Conservation (phyloP, 2,888 invertebrate genomes). For the Chromoteleia sp. region DNA sequence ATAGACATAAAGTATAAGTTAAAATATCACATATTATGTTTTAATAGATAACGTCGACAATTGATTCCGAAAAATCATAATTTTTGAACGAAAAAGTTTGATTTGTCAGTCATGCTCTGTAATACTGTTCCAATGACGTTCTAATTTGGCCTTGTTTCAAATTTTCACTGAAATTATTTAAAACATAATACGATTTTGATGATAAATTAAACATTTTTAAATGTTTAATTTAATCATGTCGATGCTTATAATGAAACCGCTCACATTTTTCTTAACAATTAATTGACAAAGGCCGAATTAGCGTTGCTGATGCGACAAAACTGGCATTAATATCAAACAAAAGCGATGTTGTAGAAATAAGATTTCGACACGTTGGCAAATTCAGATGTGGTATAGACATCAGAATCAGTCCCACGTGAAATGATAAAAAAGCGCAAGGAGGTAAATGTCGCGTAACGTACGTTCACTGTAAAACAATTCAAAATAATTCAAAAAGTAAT, state of each 20-base stretch:
- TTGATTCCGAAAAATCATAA: constrained; percentile 15
- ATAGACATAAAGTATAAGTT: constrained; percentile 16
- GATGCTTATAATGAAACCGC: not conserved
- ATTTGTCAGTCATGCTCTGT: constrained; percentile 25
- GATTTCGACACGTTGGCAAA: constrained; percentile 70
- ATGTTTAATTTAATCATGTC: constrained; percentile 4
- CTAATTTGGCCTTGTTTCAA: constrained; percentile 73
- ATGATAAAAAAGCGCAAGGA: constrained; percentile 77
- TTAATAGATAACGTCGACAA: constrained; percentile 71
- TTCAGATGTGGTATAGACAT: constrained; percentile 62
- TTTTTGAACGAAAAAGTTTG: not conserved
- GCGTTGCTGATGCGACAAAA: constrained; percentile 83
- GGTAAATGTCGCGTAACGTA: constrained; percentile 74
- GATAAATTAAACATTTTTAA: constrained; percentile 13
- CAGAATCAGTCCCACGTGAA: constrained; percentile 72
- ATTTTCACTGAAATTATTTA: constrained; percentile 49
- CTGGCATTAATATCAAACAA: constrained; percentile 74
- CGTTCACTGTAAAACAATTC: constrained; percentile 75
- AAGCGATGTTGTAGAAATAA: constrained; percentile 76
- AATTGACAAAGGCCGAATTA: constrained; percentile 80
- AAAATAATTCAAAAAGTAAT: not conserved
- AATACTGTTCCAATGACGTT: constrained; percentile 33
- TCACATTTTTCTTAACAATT: constrained; percentile 37
- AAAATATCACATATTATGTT: constrained; percentile 68
- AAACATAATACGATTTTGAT: constrained; percentile 71